A percentile compares a stretch with the other conserved stretches of the same genome.
Evolutionary conservation across 2,797 vertebrate species (phyloP).

Genomic region (Enteromius unitaeniatus): DNA sequence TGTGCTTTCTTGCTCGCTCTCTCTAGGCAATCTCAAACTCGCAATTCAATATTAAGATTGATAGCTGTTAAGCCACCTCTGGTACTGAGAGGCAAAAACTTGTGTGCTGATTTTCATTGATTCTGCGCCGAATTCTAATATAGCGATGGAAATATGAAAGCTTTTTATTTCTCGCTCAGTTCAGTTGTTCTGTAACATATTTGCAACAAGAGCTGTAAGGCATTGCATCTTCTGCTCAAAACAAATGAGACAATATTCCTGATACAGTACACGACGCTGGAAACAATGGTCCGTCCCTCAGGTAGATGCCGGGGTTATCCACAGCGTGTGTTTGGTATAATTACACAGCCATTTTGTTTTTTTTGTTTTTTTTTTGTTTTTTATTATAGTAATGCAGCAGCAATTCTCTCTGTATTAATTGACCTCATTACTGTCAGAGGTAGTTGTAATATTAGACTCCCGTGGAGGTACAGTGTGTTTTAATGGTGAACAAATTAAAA

Average conservation of each 20-base stretch:
- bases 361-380: neutral
- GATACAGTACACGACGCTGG: neutral
- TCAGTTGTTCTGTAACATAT: constrained; percentile 16
- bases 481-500: constrained; percentile 19
- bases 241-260: constrained; percentile 31
- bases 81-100: constrained; percentile 58
- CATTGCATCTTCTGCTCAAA: constrained; percentile 28
- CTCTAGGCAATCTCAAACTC: constrained; percentile 67
- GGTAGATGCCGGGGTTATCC: neutral
- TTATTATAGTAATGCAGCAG: constrained; percentile 9
- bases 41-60: constrained; percentile 68
- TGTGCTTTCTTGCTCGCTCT: constrained; percentile 27
- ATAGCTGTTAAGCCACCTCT: constrained; percentile 64
- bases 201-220: constrained; percentile 12
- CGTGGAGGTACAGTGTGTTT: neutral
- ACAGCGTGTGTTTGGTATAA: constrained; percentile 12
- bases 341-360: constrained; percentile 4
- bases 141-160: constrained; percentile 4
- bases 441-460: constrained; percentile 34
- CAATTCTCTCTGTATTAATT: constrained; percentile 40
- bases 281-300: neutral
- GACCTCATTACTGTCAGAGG: constrained; percentile 30
- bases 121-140: constrained; percentile 51
- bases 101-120: constrained; percentile 57
- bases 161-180: constrained; percentile 41